Base-by-base conservation (phyloP, 2,797 vertebrate genomes). In the Eurystomus glaucurus region DNA sequence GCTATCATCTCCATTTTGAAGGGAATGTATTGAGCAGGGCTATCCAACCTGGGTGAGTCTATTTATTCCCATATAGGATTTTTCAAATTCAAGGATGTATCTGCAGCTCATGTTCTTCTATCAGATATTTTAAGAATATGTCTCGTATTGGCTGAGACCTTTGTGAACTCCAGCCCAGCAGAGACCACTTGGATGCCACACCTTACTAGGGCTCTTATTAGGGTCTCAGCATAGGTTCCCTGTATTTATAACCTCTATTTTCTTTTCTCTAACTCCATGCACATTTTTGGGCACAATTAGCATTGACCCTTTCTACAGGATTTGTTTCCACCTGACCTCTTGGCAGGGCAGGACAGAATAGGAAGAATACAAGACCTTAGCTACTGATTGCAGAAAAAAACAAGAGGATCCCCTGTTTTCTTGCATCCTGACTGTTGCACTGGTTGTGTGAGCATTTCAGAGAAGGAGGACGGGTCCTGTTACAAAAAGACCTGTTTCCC, bases 401-500 rank as follows among this genome's bases (percentile, higher is more conserved):
- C 50, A 21, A 45, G 70, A 68, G 20, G 20, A n/a, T 77, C 41
- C 82, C 58, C 85, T 84, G 13, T 74, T 74, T 68, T 86, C 51
- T 35, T 70, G 22, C 33, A n/a, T 28, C 33, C 35, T 79, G 61
- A 46, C 33, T 90, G 33, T 79, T 8, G 2, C 2, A 1, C 50
- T 15, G 11, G 71, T 41, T 43, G 19, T 79, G 72, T 66, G 37
- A 91, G n/a, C 39, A 71, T 90, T 96, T 87, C 71, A 77, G 75
- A 66, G 51, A 16, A 74, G 46, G 43, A 50, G 66, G n/a, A 77
- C 21, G 48, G 52, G 13, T 65, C 39, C 72, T 95, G 22, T 78
- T 88, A 88, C 78, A 94, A 64, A 92, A 13, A 83, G 52, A 93
- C 84, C 84, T 61, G 18, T 69, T 93, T 94, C 88, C 55, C 86